Conservation (phyloP, 2,888 invertebrate species). For the Xestobium rufovillosum region DNA sequence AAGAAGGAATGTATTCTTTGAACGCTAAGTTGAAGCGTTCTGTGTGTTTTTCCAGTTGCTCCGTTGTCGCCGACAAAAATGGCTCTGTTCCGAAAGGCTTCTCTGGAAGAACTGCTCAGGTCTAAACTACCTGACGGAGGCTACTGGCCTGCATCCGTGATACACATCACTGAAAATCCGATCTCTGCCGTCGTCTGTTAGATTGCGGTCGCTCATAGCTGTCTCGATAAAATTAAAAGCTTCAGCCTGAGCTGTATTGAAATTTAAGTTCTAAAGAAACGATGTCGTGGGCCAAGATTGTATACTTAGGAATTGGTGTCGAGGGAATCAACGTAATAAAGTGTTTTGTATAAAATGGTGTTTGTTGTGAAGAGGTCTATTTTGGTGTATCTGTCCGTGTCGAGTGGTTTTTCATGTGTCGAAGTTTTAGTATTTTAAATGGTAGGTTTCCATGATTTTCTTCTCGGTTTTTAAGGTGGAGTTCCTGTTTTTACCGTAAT, state of each 20-base stretch:
- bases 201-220: constrained; percentile 31
- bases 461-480: no score
- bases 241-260: constrained; percentile 29
- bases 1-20: no score
- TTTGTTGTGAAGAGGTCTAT: no score
- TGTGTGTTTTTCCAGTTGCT: constrained; percentile 52
- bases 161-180: constrained; percentile 73
- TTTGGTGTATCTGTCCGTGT: no score
- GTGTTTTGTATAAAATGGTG: no score
- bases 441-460: no score
- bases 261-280: constrained; percentile 24
- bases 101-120: constrained; percentile 49
- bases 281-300: no score
- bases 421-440: no score
- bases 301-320: no score
- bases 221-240: constrained; percentile 7
- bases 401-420: no score
- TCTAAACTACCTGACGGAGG: constrained; percentile 40
- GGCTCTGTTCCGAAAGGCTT: constrained; percentile 56
- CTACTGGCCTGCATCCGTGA: constrained; percentile 55
- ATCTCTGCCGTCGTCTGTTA: constrained; percentile 71
- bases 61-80: constrained; percentile 65
- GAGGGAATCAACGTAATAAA: no score
- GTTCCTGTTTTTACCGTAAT: no score
- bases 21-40: neutral